These are phyloP conservation scores for Cyprinodon brontotheroides DNA, from an alignment of 2,113 vertebrate species.

Conservation along the genomic window DNA sequence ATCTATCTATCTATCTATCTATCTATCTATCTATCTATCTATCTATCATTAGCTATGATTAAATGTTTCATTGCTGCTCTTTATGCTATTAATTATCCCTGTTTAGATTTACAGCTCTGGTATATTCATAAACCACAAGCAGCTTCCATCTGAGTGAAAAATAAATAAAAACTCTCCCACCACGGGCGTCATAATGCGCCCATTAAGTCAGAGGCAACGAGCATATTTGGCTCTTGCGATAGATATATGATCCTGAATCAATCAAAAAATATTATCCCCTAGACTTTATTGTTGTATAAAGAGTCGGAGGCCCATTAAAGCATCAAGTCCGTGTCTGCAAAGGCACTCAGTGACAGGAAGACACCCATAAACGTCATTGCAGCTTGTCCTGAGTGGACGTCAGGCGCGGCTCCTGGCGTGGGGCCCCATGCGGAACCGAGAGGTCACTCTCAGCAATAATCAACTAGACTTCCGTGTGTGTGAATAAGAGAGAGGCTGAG, in stretches of 20 bases:
- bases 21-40: too few species aligned
- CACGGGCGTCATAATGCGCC: neutral
- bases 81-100: slow-evolving; percentile 34
- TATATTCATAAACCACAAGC: slow-evolving; percentile 52
- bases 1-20: too few species aligned
- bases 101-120: slow-evolving; percentile 60
- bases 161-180: neutral
- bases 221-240: neutral
- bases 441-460: slow-evolving; percentile 54
- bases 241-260: slow-evolving; percentile 62
- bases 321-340: slow-evolving; percentile 42
- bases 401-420: slow-evolving; percentile 2
- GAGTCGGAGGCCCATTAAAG: slow-evolving; percentile 50
- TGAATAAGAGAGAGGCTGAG: neutral
- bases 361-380: slow-evolving; percentile 34
- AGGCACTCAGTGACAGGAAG: slow-evolving; percentile 11
- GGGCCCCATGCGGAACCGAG: slow-evolving; percentile 19
- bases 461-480: slow-evolving; percentile 67
- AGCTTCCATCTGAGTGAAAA: slow-evolving; percentile 45
- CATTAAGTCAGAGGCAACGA: neutral
- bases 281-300: slow-evolving; percentile 34
- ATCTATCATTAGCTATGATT: neutral
- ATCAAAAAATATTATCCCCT: slow-evolving; percentile 57
- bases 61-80: neutral
- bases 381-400: slow-evolving; percentile 3